A percentile compares a stretch with the other conserved stretches of the same genome.
These are phyloP conservation scores for Trematocara variabile DNA, from an alignment of 2,113 vertebrate genomes.

Conservation along the genomic window DNA sequence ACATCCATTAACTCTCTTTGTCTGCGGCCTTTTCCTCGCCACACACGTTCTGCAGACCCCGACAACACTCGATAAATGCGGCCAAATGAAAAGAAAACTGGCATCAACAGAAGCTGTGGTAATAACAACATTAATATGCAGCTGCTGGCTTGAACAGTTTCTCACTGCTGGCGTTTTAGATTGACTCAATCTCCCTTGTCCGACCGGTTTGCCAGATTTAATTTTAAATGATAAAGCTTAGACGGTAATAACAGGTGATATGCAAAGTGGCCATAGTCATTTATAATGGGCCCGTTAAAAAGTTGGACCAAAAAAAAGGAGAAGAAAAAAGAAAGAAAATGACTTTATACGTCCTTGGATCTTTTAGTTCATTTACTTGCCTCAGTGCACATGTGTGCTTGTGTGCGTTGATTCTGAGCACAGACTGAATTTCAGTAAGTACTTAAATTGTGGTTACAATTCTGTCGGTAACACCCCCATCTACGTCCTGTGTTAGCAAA, in stretches of 20 bases:
- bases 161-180: conserved; percentile 50
- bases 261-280: conserved; percentile 38
- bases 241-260: conserved; percentile 50
- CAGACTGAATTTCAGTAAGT: background rate
- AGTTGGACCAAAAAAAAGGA: background rate
- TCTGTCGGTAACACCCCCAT: background rate
- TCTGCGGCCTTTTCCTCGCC: conserved; percentile 32
- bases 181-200: conserved; percentile 56
- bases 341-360: conserved; percentile 10
- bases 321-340: background rate
- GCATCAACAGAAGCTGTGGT: conserved; percentile 48
- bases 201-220: conserved; percentile 61
- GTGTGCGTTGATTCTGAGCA: background rate
- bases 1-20: conserved; percentile 32
- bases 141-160: conserved; percentile 34
- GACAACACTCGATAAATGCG: conserved; percentile 21
- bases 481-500: conserved; percentile 27
- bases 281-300: conserved; percentile 50
- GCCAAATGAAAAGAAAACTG: conserved; percentile 54
- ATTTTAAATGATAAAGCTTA: conserved; percentile 59
- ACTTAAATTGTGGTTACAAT: background rate
- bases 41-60: background rate
- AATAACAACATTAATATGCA: conserved; percentile 67
- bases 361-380: conserved; percentile 19
- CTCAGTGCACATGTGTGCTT: background rate